Percentiles rank a stretch among this genome's conserved stretches.
Conservation (phyloP, 2,113 vertebrate genomes). For the Felis chaus region DNA sequence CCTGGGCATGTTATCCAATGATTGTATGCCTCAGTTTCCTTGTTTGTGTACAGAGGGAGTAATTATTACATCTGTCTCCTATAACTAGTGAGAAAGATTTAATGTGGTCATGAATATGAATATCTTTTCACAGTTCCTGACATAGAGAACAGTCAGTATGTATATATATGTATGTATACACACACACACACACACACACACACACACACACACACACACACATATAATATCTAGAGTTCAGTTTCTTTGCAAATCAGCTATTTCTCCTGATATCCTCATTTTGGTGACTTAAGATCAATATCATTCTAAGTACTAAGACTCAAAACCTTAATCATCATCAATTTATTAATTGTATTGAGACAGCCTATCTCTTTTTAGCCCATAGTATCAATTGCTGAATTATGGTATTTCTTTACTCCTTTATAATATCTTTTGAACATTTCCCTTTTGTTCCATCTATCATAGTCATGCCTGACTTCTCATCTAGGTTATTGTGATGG, state of each 20-base stretch:
- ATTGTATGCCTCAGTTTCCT: background rate
- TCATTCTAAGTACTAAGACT: background rate
- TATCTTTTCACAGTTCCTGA: background rate
- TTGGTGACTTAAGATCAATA: slow-evolving; percentile 4
- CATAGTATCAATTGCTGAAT: background rate
- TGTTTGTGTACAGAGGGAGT: background rate
- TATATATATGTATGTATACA: too few relatives aligned
- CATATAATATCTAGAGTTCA: background rate
- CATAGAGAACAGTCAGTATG: background rate
- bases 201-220: background rate
- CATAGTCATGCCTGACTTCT: background rate
- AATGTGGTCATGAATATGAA: background rate
- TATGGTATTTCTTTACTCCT: background rate
- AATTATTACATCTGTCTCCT: background rate
- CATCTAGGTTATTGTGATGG: background rate
- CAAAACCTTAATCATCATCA: background rate
- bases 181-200: background rate
- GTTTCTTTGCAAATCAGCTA: background rate
- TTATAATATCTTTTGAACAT: background rate
- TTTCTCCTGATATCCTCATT: background rate
- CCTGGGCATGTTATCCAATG: background rate
- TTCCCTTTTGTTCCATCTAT: background rate
- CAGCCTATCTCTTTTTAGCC: background rate
- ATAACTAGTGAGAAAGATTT: background rate
- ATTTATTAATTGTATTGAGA: background rate